Evolutionary conservation across 2,797 vertebrate species (phyloP), one percentile per base, ranked within the genome.

Genomic region (Coranthus polyacanthus): DNA sequence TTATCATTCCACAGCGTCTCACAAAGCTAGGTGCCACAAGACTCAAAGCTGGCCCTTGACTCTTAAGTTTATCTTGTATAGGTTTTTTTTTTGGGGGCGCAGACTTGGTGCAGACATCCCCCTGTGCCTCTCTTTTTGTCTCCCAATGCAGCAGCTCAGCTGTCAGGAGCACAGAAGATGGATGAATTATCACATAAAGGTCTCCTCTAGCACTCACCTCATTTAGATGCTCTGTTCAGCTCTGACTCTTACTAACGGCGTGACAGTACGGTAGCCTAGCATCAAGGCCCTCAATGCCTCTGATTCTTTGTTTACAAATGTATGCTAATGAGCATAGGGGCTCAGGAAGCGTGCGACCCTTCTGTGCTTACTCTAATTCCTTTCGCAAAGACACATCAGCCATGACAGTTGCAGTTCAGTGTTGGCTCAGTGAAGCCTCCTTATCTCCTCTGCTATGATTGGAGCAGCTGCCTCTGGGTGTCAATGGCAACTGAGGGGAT

Each of bases 271-370:
- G 61, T 75, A 72, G 73, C 53, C 54, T 17, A 36, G 55, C 54
- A 11, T 43, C 41, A 9, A 65, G 56, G 62, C 45, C 68, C 51
- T 42, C 11, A 12, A 15, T 2, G 39, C 54, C 44, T 53, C 53
- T 20, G 58, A 71, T 68, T 82, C 68, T 81, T 72, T 87, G 83
- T 89, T 88, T 88, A 81, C 81, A 85, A 79, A 88, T 86, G 81
- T 69, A 82, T 82, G 79, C 79, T 85, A 85, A 90, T 88, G 70
- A 85, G 73, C 6, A 1, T 17, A 17, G 57, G 67, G 57, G 55
- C 56, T 65, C 37, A 4, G 54, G 21, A 82, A 60, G 54, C 44
- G 0, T 43, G 71, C 53, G 36, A 71, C 75, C 84, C 75, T 55
- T 64, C 57, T 53, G 44, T 52, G 52, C 69, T 76, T 46, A 17